Evolutionary conservation across 2,113 vertebrate genomes (phyloP).

Genomic region (Psephotus haematonotus): DNA sequence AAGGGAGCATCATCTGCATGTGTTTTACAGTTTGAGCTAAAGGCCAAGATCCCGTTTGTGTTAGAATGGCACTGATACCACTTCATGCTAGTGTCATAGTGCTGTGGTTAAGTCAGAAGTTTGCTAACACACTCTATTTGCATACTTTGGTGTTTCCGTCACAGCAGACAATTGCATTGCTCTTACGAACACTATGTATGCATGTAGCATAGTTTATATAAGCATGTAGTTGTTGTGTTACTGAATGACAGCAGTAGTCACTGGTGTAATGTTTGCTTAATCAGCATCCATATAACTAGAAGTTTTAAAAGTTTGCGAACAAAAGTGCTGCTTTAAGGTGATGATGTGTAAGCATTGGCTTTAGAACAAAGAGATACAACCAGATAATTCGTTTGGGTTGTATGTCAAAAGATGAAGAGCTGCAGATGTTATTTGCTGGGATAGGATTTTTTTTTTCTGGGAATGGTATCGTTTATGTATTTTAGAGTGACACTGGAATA

Average conservation of each 20-base stretch:
- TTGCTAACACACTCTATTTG: accelerated
- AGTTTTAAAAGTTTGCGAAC: neutral
- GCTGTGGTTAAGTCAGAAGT: neutral
- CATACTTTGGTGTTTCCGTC: neutral
- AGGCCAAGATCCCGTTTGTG: neutral
- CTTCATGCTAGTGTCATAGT: neutral
- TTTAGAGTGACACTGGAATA: neutral
- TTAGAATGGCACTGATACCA: neutral
- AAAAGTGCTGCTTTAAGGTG: neutral
- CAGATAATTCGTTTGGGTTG: neutral
- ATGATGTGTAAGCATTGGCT: neutral
- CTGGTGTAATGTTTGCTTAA: neutral
- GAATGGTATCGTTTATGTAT: neutral
- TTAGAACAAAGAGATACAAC: neutral
- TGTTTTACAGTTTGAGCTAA: neutral
- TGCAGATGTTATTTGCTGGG: neutral
- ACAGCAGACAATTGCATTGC: neutral
- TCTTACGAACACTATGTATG: neutral
- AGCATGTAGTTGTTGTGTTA: neutral
- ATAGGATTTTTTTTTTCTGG: neutral
- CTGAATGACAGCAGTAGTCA: neutral
- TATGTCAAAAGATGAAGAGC: neutral
- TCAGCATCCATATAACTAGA: neutral
- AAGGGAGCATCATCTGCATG: neutral
- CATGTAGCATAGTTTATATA: neutral